Percentiles rank a stretch among this genome's conserved stretches.
Conservation (phyloP, 1,140 invertebrate genomes). For the Drosophila bifasciata region DNA sequence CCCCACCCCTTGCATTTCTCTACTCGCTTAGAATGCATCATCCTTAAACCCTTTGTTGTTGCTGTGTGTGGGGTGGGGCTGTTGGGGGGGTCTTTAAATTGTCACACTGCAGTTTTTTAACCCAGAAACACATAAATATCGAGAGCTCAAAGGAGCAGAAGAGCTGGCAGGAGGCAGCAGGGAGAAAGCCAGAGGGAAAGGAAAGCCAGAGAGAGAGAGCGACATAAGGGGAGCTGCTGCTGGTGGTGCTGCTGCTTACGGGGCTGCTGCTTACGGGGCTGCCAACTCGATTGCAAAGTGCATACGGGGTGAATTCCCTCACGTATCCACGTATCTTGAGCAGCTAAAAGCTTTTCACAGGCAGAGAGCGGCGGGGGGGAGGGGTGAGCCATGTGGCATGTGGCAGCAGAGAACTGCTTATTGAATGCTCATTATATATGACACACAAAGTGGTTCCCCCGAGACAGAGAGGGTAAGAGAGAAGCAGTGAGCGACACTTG, state of each 20-base stretch:
- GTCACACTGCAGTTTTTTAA: slow-evolving; percentile 69
- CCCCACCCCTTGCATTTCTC: not conserved
- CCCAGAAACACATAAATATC: slow-evolving; percentile 80
- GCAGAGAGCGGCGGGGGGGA: not conserved
- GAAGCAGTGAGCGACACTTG: not conserved
- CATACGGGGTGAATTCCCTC: slow-evolving; percentile 6
- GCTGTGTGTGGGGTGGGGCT: no score
- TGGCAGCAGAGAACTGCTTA: slow-evolving; percentile 10
- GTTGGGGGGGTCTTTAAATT: slow-evolving; percentile 49
- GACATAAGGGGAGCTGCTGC: not conserved
- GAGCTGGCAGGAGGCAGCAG: no score
- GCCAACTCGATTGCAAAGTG: slow-evolving; percentile 24
- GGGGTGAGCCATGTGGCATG: not conserved
- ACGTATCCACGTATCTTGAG: not conserved
- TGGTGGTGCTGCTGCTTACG: no score
- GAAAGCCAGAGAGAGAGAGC: slow-evolving; percentile 1
- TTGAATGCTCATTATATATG: slow-evolving; percentile 44
- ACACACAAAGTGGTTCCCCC: slow-evolving; percentile 15
- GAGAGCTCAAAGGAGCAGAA: slow-evolving; percentile 26
- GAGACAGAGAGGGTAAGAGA: not conserved
- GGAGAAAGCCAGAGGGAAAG: not conserved
- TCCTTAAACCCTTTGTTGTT: slow-evolving; percentile 25
- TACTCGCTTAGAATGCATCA: slow-evolving; percentile 19
- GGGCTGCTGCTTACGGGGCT: no score
- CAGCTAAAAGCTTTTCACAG: slow-evolving; percentile 18